Base-by-base conservation (phyloP, 2,888 invertebrate genomes). In the Nebria salina region DNA sequence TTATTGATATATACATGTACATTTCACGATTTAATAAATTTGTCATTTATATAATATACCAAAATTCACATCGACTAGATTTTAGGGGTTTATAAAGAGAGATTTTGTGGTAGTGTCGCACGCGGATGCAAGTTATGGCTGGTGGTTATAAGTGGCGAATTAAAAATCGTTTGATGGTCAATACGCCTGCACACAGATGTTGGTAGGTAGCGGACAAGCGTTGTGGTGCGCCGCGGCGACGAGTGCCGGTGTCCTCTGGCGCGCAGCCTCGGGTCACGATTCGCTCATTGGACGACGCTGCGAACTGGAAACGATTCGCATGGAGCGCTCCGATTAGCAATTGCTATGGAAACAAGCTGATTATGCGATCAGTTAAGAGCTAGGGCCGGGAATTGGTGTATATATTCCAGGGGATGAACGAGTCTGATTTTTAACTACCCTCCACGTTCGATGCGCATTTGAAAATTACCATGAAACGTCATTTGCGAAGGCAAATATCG, bases 271-370 rank as follows among this genome's bases (percentile, higher is more conserved):
- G 83, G 77, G 80, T 75, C 83, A 84, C 83, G 82, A 83, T 82
- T 82, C 84, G 84, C 85, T 85, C 85, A 87, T 87, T 87, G 87
- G 88, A 87, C 82, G 83, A 88, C 87, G 86, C 87, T 87, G 85
- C 85, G 86, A 86, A 86, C 87, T 87, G 87, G 87, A 87, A 87
- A 87, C 85, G 86, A 87, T 88, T 86, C 86, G 86, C 87, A 87
- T 87, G 87, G 88, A 88, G 89, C 89, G 88, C 88, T 87, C 88
- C 89, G 90, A 90, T 91, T 90, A 91, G 90, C 91, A 90, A 90
- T 91, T 90, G 89, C 91, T 90, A 91, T 91, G 91, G 91, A 89
- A 91, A 91, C 91, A 90, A 89, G 89, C 89, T 89, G 90, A 90
- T 91, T 90, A 91, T 90, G 89, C 90, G 90, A 90, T 90, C 90